These are phyloP conservation scores for Marisa cornuarietis DNA, from an alignment of 1,140 invertebrate species.

Conservation along the genomic window DNA sequence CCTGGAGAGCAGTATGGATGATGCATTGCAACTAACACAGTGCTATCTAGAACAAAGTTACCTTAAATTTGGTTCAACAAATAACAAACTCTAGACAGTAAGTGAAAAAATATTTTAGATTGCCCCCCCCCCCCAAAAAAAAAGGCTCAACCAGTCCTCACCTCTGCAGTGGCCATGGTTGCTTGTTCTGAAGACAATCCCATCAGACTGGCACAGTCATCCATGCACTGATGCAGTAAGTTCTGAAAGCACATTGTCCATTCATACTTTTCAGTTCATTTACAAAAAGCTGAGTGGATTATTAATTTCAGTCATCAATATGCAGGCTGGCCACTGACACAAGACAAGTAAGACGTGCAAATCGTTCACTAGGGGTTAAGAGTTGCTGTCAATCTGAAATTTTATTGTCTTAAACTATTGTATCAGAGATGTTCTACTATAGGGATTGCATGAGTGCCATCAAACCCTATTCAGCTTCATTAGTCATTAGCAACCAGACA, in stretches of 20 bases:
- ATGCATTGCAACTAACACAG: too few species aligned
- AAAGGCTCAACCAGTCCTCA: not conserved
- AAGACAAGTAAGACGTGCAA: not conserved
- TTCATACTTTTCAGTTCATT: not conserved
- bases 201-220: constrained; percentile 45
- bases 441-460: too few species aligned
- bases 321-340: not conserved
- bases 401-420: too few species aligned
- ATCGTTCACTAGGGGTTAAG: not conserved
- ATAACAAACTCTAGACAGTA: too few species aligned
- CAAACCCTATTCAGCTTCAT: too few species aligned
- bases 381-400: not conserved
- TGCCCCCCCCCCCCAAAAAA: too few species aligned
- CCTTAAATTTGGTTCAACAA: too few species aligned
- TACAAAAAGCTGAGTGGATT: not conserved
- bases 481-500: too few species aligned
- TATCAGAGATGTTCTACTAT: too few species aligned
- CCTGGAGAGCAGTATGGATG: not conserved
- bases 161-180: constrained; percentile 26
- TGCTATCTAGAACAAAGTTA: too few species aligned
- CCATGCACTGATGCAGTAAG: constrained; percentile 52
- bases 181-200: constrained; percentile 41
- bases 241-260: constrained; percentile 32
- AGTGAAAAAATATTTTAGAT: too few species aligned
- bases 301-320: not conserved